Evolutionary conservation across 2,888 invertebrate genomes (phyloP), one percentile per base, ranked within the genome.

Genomic region (Parascotia fuliginaria): DNA sequence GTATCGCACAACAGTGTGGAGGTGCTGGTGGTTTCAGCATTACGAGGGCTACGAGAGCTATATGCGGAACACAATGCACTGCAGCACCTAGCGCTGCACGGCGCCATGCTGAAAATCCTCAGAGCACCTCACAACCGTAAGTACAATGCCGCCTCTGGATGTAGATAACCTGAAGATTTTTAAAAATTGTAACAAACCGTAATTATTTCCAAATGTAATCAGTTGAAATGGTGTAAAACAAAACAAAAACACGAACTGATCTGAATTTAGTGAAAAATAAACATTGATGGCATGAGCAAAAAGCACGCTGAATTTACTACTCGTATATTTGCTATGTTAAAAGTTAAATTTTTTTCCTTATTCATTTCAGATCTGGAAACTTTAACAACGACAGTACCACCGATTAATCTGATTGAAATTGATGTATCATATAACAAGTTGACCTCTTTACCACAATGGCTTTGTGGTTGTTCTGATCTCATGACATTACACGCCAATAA

Each of bases 1-100:
- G 95, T 97, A 42, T 97, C 96, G 61, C 95, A 97, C 87, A 97
- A 97, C 78, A 94, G 94, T 63, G 96, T 97, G 66, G 97, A 97
- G 81, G 95, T 95, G 66, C 88, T 97, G 72, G 97, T 97, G 73
- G 92, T 97, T 66, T 95, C 96, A 42, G 96, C 97, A 2, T 91
- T 97, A 42, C 95, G 95, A 15, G 95, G 96, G 54, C 89, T 97
- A 40, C 95, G 96, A 70, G 95, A 95, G 60, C 88, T 97, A 27
- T 95, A 96, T 66, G 97, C 97, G 72, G 95, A 95, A 16, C 94
- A 95, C 79, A 97, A 97, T 83, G 90, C 94, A 53, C 89, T 97
- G 45, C 95, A 95, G 60, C 95, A 97, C 71, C 88, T 97, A 28
- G 95, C 95, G 2, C 84, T 97, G n/a, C 96, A 96, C 77, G 97